A percentile compares a stretch with the other conserved stretches of the same genome.
Conservation (phyloP, 2,888 invertebrate genomes). For the Villa cingulata region DNA sequence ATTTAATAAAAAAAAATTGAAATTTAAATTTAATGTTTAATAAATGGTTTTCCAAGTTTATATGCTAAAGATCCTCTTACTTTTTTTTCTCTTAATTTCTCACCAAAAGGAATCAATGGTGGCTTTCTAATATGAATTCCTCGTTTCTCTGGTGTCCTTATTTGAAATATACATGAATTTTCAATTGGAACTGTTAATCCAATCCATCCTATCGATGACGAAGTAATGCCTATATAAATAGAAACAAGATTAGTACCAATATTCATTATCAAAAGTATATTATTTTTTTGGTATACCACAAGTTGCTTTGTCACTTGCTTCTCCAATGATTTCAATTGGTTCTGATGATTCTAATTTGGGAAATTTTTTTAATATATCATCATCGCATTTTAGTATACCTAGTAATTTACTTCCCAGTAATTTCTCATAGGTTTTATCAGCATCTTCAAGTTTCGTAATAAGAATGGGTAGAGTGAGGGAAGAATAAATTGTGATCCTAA, state of each 20-base stretch:
- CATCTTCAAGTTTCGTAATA: slow-evolving; percentile 52
- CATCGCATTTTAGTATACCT: slow-evolving; percentile 50
- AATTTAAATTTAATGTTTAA: slow-evolving; percentile 9
- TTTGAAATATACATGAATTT: slow-evolving; percentile 41
- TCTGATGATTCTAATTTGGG: slow-evolving; percentile 46
- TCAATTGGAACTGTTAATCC: slow-evolving; percentile 46
- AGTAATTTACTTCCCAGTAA: slow-evolving; percentile 60
- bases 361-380: slow-evolving; percentile 54
- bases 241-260: slow-evolving; percentile 2
- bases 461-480: slow-evolving; percentile 62
- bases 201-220: slow-evolving; percentile 80
- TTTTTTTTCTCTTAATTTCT: slow-evolving; percentile 52
- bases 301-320: slow-evolving; percentile 35
- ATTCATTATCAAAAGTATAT: not conserved
- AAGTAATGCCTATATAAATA: slow-evolving; percentile 53
- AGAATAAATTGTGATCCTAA: slow-evolving; percentile 65
- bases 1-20: not conserved
- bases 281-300: slow-evolving; percentile 15
- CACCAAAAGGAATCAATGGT: slow-evolving; percentile 54
- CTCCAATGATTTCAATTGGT: slow-evolving; percentile 45
- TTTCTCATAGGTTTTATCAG: slow-evolving; percentile 55
- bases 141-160: slow-evolving; percentile 64
- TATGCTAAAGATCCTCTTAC: slow-evolving; percentile 49
- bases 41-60: slow-evolving; percentile 36
- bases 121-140: slow-evolving; percentile 60